Evolutionary conservation across 2,888 invertebrate species (phyloP), one percentile per base, ranked within the genome.

Genomic region (Ferdinandea cuprea): DNA sequence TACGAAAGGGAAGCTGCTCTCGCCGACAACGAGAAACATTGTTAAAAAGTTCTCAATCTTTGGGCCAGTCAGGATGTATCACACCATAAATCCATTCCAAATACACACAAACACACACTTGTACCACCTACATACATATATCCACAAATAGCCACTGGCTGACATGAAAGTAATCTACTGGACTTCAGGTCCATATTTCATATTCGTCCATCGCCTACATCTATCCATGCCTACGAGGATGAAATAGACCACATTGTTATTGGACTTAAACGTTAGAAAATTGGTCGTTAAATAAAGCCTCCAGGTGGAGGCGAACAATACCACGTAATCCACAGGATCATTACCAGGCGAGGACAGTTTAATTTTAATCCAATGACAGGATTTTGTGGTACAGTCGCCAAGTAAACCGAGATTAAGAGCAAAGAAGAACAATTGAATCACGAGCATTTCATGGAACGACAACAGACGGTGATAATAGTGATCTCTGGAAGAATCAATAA

Each of bases 141-240:
- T 59, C 50, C 74, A 50, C 74, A 74, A 74, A 74, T 59, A 74
- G 50, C 74, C 74, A 74, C 42, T 52, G 66, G 58, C 58, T 66
- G 66, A 74, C 50, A 21, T 59, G 42, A 17, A 74, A 50, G 66
- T 59, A 59, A 58, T 66, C 66, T 50, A 66, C 65, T 42, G 50
- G 56, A 73, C 56, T 48, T 56, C 46, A 19, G 37, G 30, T 13
- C 58, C 50, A 59, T 74, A 74, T 58, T 59, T 66, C 58, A 74
- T 58, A 59, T 35, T 66, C 32, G 17, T 35, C 42, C 8, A 58
- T 58, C 58, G 42, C 37, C 37, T 21, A 35, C 28, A 59, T 30
- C 19, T 19, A 21, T 30, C 19, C 19, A 21, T 46, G 13, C 15
- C 40, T 15, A 42, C 21, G 19, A 61, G n/a, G 19, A 32, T 5